Base-by-base conservation (phyloP, 92 coral and sea anemone species). In the Actinostola sp. region DNA sequence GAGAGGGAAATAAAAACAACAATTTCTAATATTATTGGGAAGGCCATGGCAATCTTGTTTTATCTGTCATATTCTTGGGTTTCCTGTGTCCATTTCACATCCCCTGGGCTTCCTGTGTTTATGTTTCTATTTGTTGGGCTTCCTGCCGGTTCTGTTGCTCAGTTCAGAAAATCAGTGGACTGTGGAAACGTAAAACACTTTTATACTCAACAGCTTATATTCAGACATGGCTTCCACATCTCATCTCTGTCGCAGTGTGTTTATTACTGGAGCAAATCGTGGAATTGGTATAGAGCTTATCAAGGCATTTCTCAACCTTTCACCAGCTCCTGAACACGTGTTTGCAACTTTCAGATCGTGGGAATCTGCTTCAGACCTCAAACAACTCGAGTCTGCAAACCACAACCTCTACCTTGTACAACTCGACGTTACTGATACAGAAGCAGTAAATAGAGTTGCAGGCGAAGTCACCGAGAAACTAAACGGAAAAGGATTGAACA, bases 271-370 rank as follows among this genome's bases (percentile, higher is more conserved):
- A 19, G 55, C 81, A 34, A 84, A 86, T 76, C 97, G 97, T 23
- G 97, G 97, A 26, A 66, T 91, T 48, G 97, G 97, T n/a, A 70
- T 91, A 43, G 93, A 77, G 67, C 39, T 91, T 25, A 91, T 91
- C 24, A 86, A 79, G 73, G 85, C 74, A 53, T 68, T 92, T 41
- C 51, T 88, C 24, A 58, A 64, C 50, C 85, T 88, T 5, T 66
- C 75, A 12, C 64, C 69, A 19, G 83, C 93, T 58, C 97, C 97
- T 19, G 50, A 77, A 44, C 70, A 75, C 28, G 45, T 92, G 57
- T 92, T 92, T 61, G 97, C 97, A 29, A 81, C 97, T 6, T 89
- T 84, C 41, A 71, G 91, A 25, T 77, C 90, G 16, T 48, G 77
- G 45, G 43, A 81, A 21, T 63, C 88, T 9, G 82, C 93, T 17